phyloP scores from a whole-genome alignment of 2,888 invertebrate genomes.

The Sclerodermus sp. region DNA sequence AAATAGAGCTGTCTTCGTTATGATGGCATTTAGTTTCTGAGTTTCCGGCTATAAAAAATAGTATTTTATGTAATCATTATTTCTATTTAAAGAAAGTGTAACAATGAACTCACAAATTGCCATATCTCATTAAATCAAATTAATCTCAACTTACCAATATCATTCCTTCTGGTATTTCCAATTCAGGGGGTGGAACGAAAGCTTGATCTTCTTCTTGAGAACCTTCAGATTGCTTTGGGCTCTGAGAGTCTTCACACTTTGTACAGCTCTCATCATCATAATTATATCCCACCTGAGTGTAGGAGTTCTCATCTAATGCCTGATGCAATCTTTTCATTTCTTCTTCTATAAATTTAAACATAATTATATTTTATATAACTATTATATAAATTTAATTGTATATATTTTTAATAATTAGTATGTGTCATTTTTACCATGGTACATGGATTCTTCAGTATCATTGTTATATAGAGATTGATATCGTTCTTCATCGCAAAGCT shows the following conservation, averaged over 20 bases:
- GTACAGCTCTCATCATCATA: conserved; percentile 63
- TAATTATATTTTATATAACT: not conserved
- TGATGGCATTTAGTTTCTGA: conserved; percentile 86
- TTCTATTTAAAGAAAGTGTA: not conserved
- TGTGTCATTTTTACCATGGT: conserved; percentile 71
- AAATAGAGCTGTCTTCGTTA: conserved; percentile 91
- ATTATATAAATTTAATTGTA: conserved; percentile 10
- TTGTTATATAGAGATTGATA: conserved; percentile 87
- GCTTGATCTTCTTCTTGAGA: conserved; percentile 70
- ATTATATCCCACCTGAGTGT: conserved; percentile 77
- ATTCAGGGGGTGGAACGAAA: conserved; percentile 71
- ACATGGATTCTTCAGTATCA: conserved; percentile 84
- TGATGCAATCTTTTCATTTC: conserved; percentile 85
- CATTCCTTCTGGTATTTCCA: conserved; percentile 78
- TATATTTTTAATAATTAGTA: conserved; percentile 12
- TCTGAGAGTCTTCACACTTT: conserved; percentile 55
- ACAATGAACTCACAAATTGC: not conserved
- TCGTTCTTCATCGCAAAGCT: conserved; percentile 92
- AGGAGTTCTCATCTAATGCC: conserved; percentile 63
- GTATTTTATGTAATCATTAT: too few relatives aligned
- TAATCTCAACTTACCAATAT: conserved; percentile 63
- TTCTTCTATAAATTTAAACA: conserved; percentile 72
- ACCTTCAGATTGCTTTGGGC: conserved; percentile 54
- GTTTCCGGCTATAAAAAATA: conserved; percentile 72
- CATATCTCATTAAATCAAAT: not conserved